Base-by-base conservation (phyloP, 2,113 vertebrate species). In the Elgaria multicarinata region DNA sequence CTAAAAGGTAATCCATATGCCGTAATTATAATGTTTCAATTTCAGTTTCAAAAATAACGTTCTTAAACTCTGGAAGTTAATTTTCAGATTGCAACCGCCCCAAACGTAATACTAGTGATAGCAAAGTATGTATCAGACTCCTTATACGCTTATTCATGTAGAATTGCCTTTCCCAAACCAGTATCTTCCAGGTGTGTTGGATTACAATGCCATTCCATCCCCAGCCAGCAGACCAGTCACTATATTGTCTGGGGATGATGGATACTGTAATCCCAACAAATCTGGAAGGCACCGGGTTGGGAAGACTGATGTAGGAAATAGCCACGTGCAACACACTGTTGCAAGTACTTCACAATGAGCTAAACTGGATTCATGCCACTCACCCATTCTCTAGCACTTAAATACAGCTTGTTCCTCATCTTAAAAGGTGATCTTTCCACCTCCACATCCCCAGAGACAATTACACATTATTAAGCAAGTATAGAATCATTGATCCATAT, bases 1-100 rank as follows among this genome's bases (percentile, higher is more conserved):
- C 8, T 22, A 66, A 28, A 77, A 62, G 42, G 33, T n/a, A 64
- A 89, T 46, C 53, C 46, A 66, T 24, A 84, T 76, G 33, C 24
- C 36, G 53, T 13, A 83, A 16, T 75, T 64, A 22, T 28, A 26
- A 62, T 8, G 1, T 75, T 44, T 83, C 42, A n/a, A 75, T 36
- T 39, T 89, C 42, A 6, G 16, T 77, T 89, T 84, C 10, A 89
- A 67, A 77, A 77, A 50, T 84, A 66, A 6, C 26, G 64, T 26
- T 42, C n/a, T n/a, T 85, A 71, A 58, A 22, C 10, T 58, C 39
- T 53, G 50, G 71, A 88, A 80, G 16, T 81, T 39, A 69, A 69
- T 80, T 16, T n/a, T 58, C 36, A 81, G 28, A 81, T 88, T 88
- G 46, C 67, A 88, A 72, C 31, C 72, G 50, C n/a, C 67, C 74